A percentile compares a stretch with the other conserved stretches of the same genome.
Conservation (phyloP, 2,888 invertebrate species). For the Limnephilus lunatus region DNA sequence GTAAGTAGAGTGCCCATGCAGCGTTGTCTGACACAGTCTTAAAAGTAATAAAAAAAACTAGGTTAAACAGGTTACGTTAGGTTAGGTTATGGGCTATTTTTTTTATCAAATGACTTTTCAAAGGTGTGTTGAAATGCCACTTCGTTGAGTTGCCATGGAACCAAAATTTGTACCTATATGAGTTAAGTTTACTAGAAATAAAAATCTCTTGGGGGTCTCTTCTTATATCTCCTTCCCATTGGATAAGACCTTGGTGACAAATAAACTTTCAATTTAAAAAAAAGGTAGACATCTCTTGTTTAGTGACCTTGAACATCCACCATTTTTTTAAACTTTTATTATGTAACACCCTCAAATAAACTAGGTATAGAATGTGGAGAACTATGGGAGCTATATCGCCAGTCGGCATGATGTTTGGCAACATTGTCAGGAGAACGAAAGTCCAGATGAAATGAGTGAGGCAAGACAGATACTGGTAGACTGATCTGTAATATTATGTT, state of each 20-base stretch:
- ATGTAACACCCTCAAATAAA: not conserved
- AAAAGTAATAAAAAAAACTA: too few species aligned
- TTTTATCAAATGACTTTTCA: too few species aligned
- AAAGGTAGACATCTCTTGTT: too few species aligned
- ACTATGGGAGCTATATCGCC: not conserved
- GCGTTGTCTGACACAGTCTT: too few species aligned
- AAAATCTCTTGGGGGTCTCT: not conserved
- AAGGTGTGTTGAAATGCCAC: too few species aligned
- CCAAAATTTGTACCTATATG: not conserved
- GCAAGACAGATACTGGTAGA: not conserved
- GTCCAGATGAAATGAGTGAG: not conserved
- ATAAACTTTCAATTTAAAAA: not conserved
- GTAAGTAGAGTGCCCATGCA: too few species aligned
- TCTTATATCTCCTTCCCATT: not conserved
- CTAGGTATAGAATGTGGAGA: not conserved
- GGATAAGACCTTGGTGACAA: not conserved
- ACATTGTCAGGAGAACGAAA: not conserved
- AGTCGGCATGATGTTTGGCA: not conserved
- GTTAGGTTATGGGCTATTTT: too few species aligned
- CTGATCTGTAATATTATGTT: not conserved
- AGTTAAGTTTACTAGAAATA: not conserved
- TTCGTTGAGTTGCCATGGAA: too few species aligned
- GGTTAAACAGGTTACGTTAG: too few species aligned
- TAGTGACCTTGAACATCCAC: not conserved
- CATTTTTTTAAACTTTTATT: not conserved